Percentiles rank a stretch among this genome's conserved stretches.
Conservation (phyloP, 2,888 invertebrate species). For the Trachelus tabidus region DNA sequence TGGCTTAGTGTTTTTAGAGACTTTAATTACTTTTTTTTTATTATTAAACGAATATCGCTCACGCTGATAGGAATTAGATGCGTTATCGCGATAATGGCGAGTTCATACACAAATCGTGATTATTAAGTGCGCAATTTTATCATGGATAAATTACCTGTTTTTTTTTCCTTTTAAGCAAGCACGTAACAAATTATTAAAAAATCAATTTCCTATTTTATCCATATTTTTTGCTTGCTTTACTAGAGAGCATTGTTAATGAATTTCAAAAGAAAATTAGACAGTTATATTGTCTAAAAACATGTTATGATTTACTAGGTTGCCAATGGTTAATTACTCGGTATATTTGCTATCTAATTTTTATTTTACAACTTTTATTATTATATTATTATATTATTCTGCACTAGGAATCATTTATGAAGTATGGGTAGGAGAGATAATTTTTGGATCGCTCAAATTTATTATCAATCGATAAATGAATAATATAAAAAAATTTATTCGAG, state of each 20-base stretch:
- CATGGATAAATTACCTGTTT: background rate
- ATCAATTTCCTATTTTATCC: background rate
- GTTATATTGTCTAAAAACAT: too few species aligned
- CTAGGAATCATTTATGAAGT: too few species aligned
- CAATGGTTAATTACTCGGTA: too few species aligned
- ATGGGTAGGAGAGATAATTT: too few species aligned
- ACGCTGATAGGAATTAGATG: background rate
- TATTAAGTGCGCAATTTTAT: background rate
- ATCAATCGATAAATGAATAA: too few species aligned
- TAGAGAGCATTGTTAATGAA: background rate
- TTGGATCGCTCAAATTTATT: too few species aligned
- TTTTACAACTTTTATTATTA: too few species aligned
- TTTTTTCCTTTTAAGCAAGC: background rate
- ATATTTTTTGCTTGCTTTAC: background rate
- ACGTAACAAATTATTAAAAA: background rate
- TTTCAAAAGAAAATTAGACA: background rate
- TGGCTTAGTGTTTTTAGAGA: background rate
- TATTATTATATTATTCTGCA: too few species aligned
- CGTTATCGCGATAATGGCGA: background rate
- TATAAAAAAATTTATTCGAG: too few species aligned
- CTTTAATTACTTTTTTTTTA: background rate
- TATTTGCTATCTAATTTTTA: too few species aligned
- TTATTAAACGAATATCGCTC: background rate
- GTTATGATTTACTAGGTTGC: too few species aligned
- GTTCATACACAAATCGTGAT: background rate